phyloP scores from a whole-genome alignment of 2,113 vertebrate species.

The Misgurnus mizolepis region DNA sequence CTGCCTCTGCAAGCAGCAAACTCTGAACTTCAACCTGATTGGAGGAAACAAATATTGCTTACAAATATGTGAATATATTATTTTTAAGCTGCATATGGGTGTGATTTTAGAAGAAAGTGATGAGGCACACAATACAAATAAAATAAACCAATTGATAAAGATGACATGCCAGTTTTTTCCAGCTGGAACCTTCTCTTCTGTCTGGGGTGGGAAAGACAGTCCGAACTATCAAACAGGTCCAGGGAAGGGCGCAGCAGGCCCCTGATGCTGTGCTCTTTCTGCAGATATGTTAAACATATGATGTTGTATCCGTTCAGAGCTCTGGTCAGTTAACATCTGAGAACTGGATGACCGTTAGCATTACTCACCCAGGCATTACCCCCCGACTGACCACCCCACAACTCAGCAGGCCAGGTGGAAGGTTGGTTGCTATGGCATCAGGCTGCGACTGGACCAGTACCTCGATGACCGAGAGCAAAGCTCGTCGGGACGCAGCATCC shows the following conservation, averaged over 20 bases:
- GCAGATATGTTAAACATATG: neutral
- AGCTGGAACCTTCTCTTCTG: constrained; percentile 84
- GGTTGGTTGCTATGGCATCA: constrained; percentile 81
- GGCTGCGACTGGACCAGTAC: constrained; percentile 88
- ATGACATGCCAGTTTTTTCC: constrained; percentile 90
- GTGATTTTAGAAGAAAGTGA: too few relatives aligned
- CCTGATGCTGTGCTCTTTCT: constrained; percentile 93
- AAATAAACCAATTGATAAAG: neutral
- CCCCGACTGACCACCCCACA: constrained; percentile 83
- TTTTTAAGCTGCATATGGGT: neutral
- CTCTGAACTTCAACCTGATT: constrained; percentile 92
- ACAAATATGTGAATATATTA: neutral
- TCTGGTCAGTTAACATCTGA: neutral
- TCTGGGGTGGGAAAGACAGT: constrained; percentile 80
- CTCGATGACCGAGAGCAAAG: constrained; percentile 84
- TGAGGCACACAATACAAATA: too few relatives aligned
- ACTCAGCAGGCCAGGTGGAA: constrained; percentile 85
- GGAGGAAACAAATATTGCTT: neutral
- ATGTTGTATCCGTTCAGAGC: neutral
- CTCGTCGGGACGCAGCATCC: constrained; percentile 89
- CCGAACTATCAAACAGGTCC: constrained; percentile 88
- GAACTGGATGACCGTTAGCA: neutral
- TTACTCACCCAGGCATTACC: constrained; percentile 81
- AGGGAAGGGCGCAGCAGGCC: constrained; percentile 86
- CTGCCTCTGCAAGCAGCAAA: constrained; percentile 86